Base-by-base conservation (phyloP, 2,797 vertebrate species). In the Erethizon dorsatum region DNA sequence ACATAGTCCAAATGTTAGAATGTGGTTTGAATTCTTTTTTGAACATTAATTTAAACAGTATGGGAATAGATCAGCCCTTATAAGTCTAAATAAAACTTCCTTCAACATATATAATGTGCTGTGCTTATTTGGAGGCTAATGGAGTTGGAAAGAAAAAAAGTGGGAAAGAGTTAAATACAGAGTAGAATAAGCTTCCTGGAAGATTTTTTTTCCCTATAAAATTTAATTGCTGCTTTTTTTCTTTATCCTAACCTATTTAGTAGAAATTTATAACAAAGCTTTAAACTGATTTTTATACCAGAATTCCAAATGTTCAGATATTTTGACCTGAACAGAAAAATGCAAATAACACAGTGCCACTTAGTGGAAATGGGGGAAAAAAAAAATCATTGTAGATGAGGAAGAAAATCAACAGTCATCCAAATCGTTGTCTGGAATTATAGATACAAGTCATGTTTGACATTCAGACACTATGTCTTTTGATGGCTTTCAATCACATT, bases 401-500 rank as follows among this genome's bases (percentile, higher is more conserved):
- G 31, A 91, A 92, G 67, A 88, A 96, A 97, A 88, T 88, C 92
- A 97, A 91, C 56, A 95, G 54, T 31, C 89, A 95, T 87, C 94
- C 18, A 95, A 88, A 95, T 90, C 31, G 54, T 95, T 94, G 97
- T 88, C 94, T 96, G 31, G 86, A 97, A 97, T 94, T 98, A 97
- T 59, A 91, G 92, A 96, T 65, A 87, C 94, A 96, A 95, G 96
- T 98, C 98, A 94, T 97, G 96, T 95, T 97, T 98, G 96, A 98
- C 98, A 98, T 98, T 98, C 98, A 98, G 88, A 97, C 91, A 97
- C 88, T 96, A 56, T 97, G 96, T 93, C 97, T 98, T 97, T 97
- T 98, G 97, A 98, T 97, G 97, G 93, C 95, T 98, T 98, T 97
- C 97, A 98, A 98, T 98, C 98, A 98, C 97, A 98, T 98, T 98